A percentile compares a stretch with the other conserved stretches of the same genome.
Conservation (phyloP, 2,888 invertebrate genomes). For the Linnaemya vulpina region DNA sequence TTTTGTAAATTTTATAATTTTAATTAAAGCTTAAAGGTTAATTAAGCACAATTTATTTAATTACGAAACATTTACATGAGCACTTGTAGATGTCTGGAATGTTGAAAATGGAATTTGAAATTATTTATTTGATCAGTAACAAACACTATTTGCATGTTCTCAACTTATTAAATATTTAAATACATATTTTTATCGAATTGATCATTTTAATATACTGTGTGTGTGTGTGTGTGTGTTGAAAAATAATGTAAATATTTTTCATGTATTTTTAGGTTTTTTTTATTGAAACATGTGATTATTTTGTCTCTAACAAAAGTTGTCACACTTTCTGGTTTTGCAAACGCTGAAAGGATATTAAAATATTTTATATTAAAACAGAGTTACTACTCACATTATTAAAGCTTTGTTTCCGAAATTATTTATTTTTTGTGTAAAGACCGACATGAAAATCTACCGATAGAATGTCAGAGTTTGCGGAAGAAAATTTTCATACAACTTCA, state of each 20-base stretch:
- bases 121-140: background rate
- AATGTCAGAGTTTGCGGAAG: too few species aligned
- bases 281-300: too few species aligned
- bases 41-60: slow-evolving; percentile 20
- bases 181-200: background rate
- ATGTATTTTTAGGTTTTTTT: background rate
- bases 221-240: background rate
- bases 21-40: slow-evolving; percentile 15
- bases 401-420: too few species aligned
- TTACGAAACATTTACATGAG: slow-evolving; percentile 3
- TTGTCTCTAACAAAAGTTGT: too few species aligned
- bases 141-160: slow-evolving; percentile 9
- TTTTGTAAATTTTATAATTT: background rate
- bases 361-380: too few species aligned
- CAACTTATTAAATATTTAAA: slow-evolving; percentile 22
- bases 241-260: background rate
- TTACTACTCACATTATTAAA: too few species aligned
- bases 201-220: background rate
- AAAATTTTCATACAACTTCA: too few species aligned
- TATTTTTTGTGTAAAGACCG: too few species aligned
- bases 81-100: background rate
- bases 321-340: too few species aligned
- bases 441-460: too few species aligned
- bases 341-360: too few species aligned
- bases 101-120: background rate